These are phyloP conservation scores for Aphis craccivora DNA, from an alignment of 1,140 invertebrate genomes.

Conservation along the genomic window DNA sequence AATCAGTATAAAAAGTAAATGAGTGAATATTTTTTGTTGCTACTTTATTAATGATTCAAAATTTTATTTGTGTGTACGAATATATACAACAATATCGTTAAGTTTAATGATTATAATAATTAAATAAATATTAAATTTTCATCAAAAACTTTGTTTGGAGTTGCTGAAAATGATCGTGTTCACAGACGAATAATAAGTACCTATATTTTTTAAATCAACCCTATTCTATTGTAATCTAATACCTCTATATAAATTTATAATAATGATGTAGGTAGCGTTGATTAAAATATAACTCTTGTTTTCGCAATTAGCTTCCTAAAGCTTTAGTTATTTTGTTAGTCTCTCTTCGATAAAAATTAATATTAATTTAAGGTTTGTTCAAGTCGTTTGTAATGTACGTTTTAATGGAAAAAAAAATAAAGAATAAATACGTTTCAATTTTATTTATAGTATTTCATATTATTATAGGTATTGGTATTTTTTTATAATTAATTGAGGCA, in stretches of 20 bases:
- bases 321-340: background rate
- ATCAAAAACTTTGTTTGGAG: background rate
- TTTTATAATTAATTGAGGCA: background rate
- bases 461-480: background rate
- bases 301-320: background rate
- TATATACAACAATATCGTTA: background rate
- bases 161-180: background rate
- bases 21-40: background rate
- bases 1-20: background rate
- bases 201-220: background rate
- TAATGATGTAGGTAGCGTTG: background rate
- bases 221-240: background rate
- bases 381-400: background rate
- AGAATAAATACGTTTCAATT: background rate
- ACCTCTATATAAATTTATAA: background rate
- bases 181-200: background rate
- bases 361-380: background rate
- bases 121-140: background rate
- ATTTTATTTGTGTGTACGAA: background rate
- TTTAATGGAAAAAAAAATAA: background rate
- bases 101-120: background rate
- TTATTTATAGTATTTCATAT: background rate
- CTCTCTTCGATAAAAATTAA: background rate
- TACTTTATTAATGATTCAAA: background rate
- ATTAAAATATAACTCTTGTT: background rate